Evolutionary conservation across 2,888 invertebrate genomes (phyloP).

Genomic region (Rotaria socialis): DNA sequence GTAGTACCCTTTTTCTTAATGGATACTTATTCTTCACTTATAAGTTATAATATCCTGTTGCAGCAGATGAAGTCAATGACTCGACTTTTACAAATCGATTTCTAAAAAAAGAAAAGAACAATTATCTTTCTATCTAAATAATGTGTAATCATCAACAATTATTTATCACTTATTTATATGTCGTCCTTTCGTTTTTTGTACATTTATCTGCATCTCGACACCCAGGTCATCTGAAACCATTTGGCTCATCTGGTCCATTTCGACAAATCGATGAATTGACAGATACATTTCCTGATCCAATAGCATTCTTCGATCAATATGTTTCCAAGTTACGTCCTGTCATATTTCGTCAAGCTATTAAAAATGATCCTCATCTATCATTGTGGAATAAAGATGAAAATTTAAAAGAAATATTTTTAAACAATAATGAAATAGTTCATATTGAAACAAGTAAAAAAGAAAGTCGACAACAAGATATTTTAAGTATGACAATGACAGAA

Average conservation of each 20-base stretch:
- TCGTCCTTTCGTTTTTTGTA: background rate
- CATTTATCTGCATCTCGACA: background rate
- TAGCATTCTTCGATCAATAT: slow-evolving; percentile 52
- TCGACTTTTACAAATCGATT: background rate
- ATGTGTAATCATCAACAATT: background rate
- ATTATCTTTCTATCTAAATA: background rate
- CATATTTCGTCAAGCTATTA: slow-evolving; percentile 53
- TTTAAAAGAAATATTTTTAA: slow-evolving; percentile 38
- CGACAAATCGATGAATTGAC: slow-evolving; percentile 50
- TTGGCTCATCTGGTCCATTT: slow-evolving; percentile 52
- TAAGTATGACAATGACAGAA: slow-evolving; percentile 52
- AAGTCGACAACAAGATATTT: slow-evolving; percentile 51
- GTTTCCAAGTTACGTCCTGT: slow-evolving; percentile 51
- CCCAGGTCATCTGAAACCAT: slow-evolving; percentile 52
- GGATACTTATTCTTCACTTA: background rate
- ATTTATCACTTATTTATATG: background rate
- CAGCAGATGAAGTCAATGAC: background rate
- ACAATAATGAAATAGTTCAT: slow-evolving; percentile 50
- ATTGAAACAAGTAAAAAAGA: slow-evolving; percentile 57
- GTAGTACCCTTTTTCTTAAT: background rate
- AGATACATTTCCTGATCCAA: slow-evolving; percentile 51
- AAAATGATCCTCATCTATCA: slow-evolving; percentile 51
- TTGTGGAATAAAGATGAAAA: slow-evolving; percentile 54
- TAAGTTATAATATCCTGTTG: background rate
- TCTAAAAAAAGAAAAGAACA: background rate